A percentile compares a stretch with the other conserved stretches of the same genome.
Conservation (phyloP, 2,888 invertebrate species). For the Hypolimnas misippus region DNA sequence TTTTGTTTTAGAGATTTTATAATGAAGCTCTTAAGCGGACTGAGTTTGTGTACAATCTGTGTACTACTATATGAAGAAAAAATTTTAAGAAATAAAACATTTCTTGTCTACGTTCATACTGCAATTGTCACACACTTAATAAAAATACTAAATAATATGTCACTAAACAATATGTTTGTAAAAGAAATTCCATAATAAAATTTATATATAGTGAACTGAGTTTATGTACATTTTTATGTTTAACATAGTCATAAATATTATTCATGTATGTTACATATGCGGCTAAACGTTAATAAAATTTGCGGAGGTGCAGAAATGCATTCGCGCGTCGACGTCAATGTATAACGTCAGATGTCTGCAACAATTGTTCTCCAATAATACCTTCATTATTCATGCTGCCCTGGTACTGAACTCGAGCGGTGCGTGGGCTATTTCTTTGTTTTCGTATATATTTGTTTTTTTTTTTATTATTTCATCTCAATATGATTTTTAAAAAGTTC, state of each 20-base stretch:
- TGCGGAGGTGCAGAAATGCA: constrained; percentile 19
- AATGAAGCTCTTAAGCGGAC: background rate
- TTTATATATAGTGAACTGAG: no score
- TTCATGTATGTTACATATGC: no score
- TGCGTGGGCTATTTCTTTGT: constrained; percentile 26
- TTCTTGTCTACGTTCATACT: no score
- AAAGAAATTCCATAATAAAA: no score
- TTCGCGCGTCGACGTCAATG: constrained; percentile 7
- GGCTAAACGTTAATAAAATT: constrained; percentile 12
- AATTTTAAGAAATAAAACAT: no score
- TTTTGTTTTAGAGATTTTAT: background rate
- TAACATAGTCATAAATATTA: no score
- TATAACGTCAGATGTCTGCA: constrained; percentile 26
- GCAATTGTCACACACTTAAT: no score
- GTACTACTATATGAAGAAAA: no score
- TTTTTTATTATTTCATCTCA: background rate
- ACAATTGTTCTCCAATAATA: constrained; percentile 30
- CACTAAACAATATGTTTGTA: no score
- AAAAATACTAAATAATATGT: no score
- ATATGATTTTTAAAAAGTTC: background rate
- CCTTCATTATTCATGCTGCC: constrained; percentile 25
- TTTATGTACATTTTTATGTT: background rate
- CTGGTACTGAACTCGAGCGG: constrained; percentile 30
- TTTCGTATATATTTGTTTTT: background rate
- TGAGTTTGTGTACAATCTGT: no score